These are phyloP conservation scores for Muricea muricata DNA, from an alignment of 92 coral and sea anemone genomes.

Conservation along the genomic window DNA sequence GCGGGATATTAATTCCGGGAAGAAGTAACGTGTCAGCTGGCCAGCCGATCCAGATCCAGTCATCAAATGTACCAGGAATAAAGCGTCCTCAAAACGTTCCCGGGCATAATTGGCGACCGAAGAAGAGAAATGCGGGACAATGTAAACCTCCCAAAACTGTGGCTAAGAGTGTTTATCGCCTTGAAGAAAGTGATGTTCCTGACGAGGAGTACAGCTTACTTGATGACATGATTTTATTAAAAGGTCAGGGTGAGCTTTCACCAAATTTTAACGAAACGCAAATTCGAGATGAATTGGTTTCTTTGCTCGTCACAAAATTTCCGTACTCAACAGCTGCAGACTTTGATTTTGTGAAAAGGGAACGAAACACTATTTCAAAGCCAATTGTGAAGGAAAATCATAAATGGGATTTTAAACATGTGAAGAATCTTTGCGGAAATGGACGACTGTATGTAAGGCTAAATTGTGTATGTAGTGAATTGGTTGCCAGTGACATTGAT, in stretches of 20 bases:
- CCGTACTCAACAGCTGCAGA: conserved; percentile 36
- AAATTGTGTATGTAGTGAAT: conserved; percentile 45
- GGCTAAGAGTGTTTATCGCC: conserved; percentile 2
- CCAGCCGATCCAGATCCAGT: too few species aligned
- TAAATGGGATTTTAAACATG: conserved; percentile 64
- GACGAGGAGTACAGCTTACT: background rate
- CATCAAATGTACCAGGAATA: background rate
- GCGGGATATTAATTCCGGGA: too few species aligned
- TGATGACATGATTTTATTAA: background rate
- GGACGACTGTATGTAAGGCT: too few species aligned
- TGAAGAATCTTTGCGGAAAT: conserved; percentile 68
- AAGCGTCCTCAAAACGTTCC: background rate
- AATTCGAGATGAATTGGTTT: conserved; percentile 54
- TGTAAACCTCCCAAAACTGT: too few species aligned
- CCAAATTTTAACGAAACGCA: background rate
- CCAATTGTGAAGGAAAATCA: too few species aligned
- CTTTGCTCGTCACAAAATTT: conserved; percentile 43
- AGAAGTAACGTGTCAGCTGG: too few species aligned
- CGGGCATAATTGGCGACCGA: background rate
- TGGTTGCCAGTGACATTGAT: background rate
- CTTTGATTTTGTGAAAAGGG: conserved; percentile 67
- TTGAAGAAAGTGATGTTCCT: background rate
- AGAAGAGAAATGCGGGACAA: background rate
- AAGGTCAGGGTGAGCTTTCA: conserved; percentile 1
- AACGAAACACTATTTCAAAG: conserved; percentile 48